Evolutionary conservation across 1,140 invertebrate genomes (phyloP).

Genomic region (Hypothenemus hampei): DNA sequence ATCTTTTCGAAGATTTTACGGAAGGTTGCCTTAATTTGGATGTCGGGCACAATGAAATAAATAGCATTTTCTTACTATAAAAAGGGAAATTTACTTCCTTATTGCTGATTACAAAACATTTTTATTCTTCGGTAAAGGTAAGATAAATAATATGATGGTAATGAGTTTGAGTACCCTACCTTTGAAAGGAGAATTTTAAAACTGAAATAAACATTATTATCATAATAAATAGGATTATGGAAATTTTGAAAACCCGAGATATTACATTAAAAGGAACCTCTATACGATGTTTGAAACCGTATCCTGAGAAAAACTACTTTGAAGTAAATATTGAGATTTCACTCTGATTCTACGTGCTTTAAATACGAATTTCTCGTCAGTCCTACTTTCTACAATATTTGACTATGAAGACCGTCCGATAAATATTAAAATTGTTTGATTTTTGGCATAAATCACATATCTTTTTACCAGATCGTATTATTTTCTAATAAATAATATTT

Average conservation of each 20-base stretch:
- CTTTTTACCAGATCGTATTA: no score
- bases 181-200: constrained; percentile 1
- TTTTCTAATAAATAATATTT: no score
- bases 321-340: constrained; percentile 11
- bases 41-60: constrained; percentile 13
- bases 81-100: constrained; percentile 5
- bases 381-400: neutral
- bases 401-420: neutral
- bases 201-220: neutral
- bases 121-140: no score
- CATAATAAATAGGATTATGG: constrained; percentile 3
- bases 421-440: neutral
- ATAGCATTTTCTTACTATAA: constrained; percentile 4
- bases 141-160: no score
- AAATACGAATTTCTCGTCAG: constrained; percentile 5
- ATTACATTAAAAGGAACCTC: neutral
- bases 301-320: constrained; percentile 10
- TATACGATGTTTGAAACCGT: constrained; percentile 1
- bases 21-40: constrained; percentile 15
- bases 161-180: neutral
- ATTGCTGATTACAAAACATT: no score
- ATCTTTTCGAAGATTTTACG: constrained; percentile 11
- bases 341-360: constrained; percentile 11
- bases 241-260: constrained; percentile 4
- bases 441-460: no score